Evolutionary conservation across 2,113 vertebrate species (phyloP).

Genomic region (Periophthalmus modestus): DNA sequence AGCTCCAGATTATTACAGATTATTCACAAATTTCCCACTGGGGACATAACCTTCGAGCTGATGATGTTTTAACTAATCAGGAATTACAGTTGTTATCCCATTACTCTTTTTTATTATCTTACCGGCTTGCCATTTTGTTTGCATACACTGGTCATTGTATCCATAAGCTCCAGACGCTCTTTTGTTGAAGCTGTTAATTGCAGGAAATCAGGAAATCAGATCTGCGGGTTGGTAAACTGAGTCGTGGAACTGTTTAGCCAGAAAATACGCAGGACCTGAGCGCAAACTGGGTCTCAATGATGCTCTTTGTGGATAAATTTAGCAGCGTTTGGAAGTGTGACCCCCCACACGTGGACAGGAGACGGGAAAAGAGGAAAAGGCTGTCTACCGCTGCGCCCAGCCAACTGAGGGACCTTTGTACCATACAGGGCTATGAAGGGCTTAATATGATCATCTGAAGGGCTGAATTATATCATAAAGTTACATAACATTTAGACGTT

Average conservation of each 20-base stretch:
- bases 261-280: constrained; percentile 27
- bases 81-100: not conserved
- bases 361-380: not conserved
- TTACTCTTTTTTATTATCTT: not conserved
- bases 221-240: not conserved
- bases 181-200: constrained; percentile 35
- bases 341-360: constrained; percentile 10
- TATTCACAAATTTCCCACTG: too few relatives aligned
- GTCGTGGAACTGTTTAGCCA: constrained; percentile 34
- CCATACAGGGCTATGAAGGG: not conserved
- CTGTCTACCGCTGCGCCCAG: constrained; percentile 11
- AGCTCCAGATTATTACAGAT: too few relatives aligned
- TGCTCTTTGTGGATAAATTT: constrained; percentile 54
- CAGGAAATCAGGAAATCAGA: constrained; percentile 30
- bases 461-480: not conserved
- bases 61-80: not conserved
- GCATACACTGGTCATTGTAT: not conserved
- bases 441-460: not conserved
- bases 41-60: too few relatives aligned
- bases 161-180: not conserved
- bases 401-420: constrained; percentile 60
- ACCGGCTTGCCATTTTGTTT: not conserved
- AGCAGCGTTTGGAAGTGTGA: constrained; percentile 47
- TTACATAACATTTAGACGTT: not conserved
- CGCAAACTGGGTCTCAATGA: constrained; percentile 52